Evolutionary conservation across 2,888 invertebrate genomes (phyloP).

Genomic region (Tinea trinotella): DNA sequence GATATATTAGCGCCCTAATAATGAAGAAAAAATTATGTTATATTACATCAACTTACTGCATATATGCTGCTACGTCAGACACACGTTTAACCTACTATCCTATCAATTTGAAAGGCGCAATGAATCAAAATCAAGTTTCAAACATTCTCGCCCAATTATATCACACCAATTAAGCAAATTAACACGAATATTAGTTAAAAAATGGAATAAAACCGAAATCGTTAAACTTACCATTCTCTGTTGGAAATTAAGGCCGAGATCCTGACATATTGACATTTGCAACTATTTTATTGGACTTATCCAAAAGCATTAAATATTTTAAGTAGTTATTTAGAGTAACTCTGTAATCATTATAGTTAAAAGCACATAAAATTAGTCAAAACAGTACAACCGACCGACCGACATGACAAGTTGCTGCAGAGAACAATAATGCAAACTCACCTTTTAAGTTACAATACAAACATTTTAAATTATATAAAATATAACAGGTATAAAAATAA

Average conservation of each 20-base stretch:
- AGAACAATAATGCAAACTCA: constrained; percentile 21
- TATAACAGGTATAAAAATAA: too few species aligned
- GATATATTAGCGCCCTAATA: constrained; percentile 98
- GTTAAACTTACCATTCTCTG: constrained; percentile 62
- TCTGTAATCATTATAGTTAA: background rate
- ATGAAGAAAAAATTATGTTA: background rate
- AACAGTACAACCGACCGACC: constrained; percentile 43
- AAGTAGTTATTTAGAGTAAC: background rate
- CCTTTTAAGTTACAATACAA: background rate
- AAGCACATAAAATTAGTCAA: constrained; percentile 30
- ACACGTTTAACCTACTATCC: background rate
- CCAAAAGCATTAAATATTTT: constrained; percentile 11
- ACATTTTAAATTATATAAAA: background rate
- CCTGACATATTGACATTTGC: constrained; percentile 74
- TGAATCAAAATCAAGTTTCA: background rate
- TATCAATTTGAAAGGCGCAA: background rate
- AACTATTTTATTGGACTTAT: constrained; percentile 43
- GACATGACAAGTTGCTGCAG: constrained; percentile 31
- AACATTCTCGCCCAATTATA: background rate
- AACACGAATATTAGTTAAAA: background rate
- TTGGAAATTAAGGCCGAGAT: constrained; percentile 72
- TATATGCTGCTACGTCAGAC: background rate
- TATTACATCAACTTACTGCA: background rate
- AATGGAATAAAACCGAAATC: background rate
- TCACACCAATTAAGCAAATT: background rate